These are phyloP conservation scores for Pantherophis guttatus DNA, from an alignment of 2,113 vertebrate species.

Conservation along the genomic window DNA sequence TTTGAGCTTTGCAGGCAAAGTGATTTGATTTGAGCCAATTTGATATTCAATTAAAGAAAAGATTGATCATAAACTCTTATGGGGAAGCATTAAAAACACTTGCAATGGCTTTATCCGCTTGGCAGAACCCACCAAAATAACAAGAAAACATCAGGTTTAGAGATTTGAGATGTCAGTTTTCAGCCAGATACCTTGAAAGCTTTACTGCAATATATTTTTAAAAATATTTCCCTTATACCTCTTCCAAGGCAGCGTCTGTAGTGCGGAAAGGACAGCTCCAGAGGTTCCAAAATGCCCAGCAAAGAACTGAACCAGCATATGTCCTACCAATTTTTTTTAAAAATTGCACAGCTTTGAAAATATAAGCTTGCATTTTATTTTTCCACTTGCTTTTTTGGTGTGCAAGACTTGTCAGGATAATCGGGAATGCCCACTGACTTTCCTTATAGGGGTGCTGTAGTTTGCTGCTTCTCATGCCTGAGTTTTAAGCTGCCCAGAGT, in stretches of 20 bases:
- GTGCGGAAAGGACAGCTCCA: not conserved
- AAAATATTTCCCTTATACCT: not conserved
- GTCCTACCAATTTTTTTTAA: not conserved
- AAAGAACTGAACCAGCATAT: not conserved
- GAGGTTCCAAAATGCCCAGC: not conserved
- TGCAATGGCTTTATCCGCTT: not conserved
- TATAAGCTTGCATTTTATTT: not conserved
- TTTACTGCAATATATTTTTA: not conserved
- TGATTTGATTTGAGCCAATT: not conserved
- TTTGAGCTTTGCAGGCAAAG: not conserved
- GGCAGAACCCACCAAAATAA: not conserved
- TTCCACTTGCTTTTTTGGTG: not conserved
- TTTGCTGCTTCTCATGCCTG: not conserved
- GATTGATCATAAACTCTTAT: not conserved
- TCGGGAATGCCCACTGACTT: not conserved
- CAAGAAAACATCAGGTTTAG: not conserved
- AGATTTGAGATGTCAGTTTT: not conserved
- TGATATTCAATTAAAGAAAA: not conserved
- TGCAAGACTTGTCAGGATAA: not conserved
- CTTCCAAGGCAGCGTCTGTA: not conserved
- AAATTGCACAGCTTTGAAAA: not conserved
- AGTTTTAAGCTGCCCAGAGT: not conserved
- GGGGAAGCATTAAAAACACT: not conserved
- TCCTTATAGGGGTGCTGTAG: not conserved
- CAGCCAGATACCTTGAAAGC: not conserved